A percentile compares a stretch with the other conserved stretches of the same genome.
Conservation (phyloP, 2,797 vertebrate species). For the Coregonus sp. region DNA sequence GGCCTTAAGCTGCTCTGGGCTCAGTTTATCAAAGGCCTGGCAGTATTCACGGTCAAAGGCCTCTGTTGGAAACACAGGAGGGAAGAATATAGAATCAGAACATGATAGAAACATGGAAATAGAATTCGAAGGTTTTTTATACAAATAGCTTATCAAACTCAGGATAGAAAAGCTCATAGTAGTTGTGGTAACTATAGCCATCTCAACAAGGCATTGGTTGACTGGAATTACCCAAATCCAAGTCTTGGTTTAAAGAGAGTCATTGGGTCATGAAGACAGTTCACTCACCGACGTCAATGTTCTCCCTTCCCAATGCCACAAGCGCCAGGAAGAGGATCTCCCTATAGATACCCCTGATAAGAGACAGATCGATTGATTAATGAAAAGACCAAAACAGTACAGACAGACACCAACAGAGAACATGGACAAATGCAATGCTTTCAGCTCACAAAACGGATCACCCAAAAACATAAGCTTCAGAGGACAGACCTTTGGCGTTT, state of each 20-base stretch:
- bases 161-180: not conserved
- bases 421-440: too few relatives aligned
- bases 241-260: not conserved
- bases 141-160: not conserved
- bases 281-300: constrained; percentile 92
- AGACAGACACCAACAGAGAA: too few relatives aligned
- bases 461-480: not conserved
- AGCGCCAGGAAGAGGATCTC: constrained; percentile 92
- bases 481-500: constrained; percentile 88
- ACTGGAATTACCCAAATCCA: not conserved
- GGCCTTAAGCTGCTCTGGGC: constrained; percentile 82
- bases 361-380: not conserved
- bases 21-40: constrained; percentile 81
- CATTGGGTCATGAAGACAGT: too few relatives aligned
- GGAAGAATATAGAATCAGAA: not conserved
- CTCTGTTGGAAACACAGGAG: constrained; percentile 72
- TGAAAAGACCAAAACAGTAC: too few relatives aligned
- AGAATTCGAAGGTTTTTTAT: too few relatives aligned
- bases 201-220: not conserved
- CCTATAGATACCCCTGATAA: constrained; percentile 88
- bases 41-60: constrained; percentile 94
- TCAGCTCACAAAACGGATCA: too few relatives aligned
- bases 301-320: constrained; percentile 91
- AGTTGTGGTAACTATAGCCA: too few relatives aligned
- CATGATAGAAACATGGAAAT: too few relatives aligned